Evolutionary conservation across 2,888 invertebrate genomes (phyloP).

Genomic region (Noctuana brunneofusca): DNA sequence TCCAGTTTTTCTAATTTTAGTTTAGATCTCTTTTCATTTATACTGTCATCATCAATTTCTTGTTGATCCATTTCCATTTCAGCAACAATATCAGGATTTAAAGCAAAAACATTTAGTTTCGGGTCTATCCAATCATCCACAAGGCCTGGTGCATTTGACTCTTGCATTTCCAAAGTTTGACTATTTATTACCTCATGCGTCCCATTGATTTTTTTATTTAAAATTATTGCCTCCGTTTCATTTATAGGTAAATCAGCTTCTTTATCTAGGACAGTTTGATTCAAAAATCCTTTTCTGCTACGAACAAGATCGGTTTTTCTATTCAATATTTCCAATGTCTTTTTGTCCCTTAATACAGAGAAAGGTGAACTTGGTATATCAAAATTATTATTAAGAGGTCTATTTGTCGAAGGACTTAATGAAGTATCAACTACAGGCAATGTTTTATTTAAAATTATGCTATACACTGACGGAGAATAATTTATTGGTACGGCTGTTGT

Average conservation of each 20-base stretch:
- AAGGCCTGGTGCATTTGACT: slow-evolving; percentile 56
- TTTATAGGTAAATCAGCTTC: slow-evolving; percentile 57
- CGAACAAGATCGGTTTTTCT: slow-evolving; percentile 32
- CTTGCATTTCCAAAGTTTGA: slow-evolving; percentile 58
- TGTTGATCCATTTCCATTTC: slow-evolving; percentile 73
- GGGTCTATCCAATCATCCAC: slow-evolving; percentile 67
- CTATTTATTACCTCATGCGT: slow-evolving; percentile 53
- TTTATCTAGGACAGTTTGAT: slow-evolving; percentile 68
- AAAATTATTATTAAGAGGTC: not conserved
- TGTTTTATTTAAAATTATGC: slow-evolving; percentile 62
- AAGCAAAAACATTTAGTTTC: slow-evolving; percentile 56
- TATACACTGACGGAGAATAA: slow-evolving; percentile 52
- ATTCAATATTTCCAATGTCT: slow-evolving; percentile 52
- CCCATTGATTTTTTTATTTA: slow-evolving; percentile 61
- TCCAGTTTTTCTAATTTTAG: slow-evolving; percentile 68
- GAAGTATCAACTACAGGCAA: slow-evolving; percentile 7
- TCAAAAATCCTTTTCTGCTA: slow-evolving; percentile 67
- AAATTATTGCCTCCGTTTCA: slow-evolving; percentile 58
- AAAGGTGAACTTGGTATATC: slow-evolving; percentile 51
- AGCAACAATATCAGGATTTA: slow-evolving; percentile 65
- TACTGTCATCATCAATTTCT: slow-evolving; percentile 61
- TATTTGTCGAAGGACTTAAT: not conserved
- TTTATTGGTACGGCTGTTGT: slow-evolving; percentile 42
- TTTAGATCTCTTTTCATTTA: slow-evolving; percentile 64
- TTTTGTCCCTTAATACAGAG: slow-evolving; percentile 61